Evolutionary conservation across 2,888 invertebrate genomes (phyloP), one percentile per base, ranked within the genome.

Genomic region (Hypercompe scribonia): DNA sequence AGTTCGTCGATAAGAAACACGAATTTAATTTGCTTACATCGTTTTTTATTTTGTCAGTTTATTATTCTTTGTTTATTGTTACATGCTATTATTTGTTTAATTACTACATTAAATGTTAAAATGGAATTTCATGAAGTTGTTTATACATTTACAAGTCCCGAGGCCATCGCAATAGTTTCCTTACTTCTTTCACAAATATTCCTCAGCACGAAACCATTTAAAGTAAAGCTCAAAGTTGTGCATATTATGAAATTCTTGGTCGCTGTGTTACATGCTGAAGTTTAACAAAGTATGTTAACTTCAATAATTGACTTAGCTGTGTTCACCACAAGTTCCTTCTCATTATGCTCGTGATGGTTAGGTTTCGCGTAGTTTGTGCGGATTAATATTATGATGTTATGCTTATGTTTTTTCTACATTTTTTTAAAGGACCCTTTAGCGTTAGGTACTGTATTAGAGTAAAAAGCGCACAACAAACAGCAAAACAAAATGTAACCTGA

Each of bases 261-360:
- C 34, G 46, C 64, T 46, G 46, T 50, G 63, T 15, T 75, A 73
- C 74, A 74, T 64, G 70, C 79, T 77, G 73, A 82, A 81, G 79
- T 84, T 72, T 74, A 81, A 81, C 79, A 77, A 81, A 83, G 77
- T 81, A 64, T 76, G 69, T 76, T 78, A 81, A 83, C 78, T 84
- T 73, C 70, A 77, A 75, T 85, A 86, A 86, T 84, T 82, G 83
- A 80, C 82, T 87, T 83, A 79, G 80, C 77, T 70, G 69, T 67
- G 75, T 76, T 74, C 71, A 78, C 68, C 46, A 76, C 67, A 78
- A 84, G 82, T 88, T 85, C 69, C 72, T 69, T 73, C 82, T 82
- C 83, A 87, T 88, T 88, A 87, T 84, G 74, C 36, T n/a, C 28
- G 31, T 24, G 18, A 13, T 42, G 36, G 42, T 31, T 31, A 31